phyloP scores from a whole-genome alignment of 2,888 invertebrate genomes.

The Lobophora halterata region DNA sequence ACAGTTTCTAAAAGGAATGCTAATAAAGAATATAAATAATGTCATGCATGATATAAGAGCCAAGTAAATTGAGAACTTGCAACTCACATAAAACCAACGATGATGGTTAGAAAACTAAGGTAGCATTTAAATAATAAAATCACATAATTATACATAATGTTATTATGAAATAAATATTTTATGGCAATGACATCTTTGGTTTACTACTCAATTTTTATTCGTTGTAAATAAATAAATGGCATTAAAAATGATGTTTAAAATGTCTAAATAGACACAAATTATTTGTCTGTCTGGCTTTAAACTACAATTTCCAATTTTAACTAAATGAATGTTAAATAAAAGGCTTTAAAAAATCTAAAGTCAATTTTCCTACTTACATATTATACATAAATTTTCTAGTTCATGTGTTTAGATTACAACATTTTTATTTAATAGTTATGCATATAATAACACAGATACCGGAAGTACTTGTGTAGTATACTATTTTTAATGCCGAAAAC shows the following conservation, averaged over 20 bases:
- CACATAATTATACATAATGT: neutral
- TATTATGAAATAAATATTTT: constrained; percentile 1
- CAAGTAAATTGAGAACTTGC: neutral
- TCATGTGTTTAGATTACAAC: constrained; percentile 9
- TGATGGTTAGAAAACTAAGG: neutral
- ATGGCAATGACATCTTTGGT: constrained; percentile 17
- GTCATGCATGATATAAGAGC: constrained; percentile 5
- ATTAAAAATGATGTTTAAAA: no score
- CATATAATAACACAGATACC: constrained; percentile 16
- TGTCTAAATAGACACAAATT: no score
- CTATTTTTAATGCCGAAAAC: no score
- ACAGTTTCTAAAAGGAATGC: constrained; percentile 7
- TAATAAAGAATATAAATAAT: constrained; percentile 1
- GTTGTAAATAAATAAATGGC: no score
- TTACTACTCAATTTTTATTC: constrained; percentile 2
- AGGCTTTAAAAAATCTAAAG: constrained; percentile 17
- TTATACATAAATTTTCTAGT: constrained; percentile 7
- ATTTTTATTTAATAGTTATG: constrained; percentile 8
- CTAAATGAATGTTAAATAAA: constrained; percentile 4
- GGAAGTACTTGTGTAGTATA: constrained; percentile 21
- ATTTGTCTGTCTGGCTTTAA: no score
- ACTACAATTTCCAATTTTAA: constrained; percentile 1
- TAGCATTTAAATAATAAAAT: neutral
- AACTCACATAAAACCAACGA: neutral
- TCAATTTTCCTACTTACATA: constrained; percentile 4